Conservation (phyloP, 2,888 invertebrate genomes). For the Drosophila tripunctata region DNA sequence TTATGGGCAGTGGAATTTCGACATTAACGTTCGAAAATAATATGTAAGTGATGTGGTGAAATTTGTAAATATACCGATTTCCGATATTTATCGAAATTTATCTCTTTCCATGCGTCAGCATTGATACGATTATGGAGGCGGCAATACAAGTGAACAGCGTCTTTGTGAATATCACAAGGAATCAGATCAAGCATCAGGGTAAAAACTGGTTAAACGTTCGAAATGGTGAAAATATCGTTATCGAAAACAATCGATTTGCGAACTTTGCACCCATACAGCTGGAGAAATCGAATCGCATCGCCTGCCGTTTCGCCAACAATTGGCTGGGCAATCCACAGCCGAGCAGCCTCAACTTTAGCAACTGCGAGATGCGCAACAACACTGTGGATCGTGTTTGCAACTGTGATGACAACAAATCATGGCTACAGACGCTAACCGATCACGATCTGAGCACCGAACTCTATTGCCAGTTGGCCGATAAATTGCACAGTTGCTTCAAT, state of each 20-base stretch:
- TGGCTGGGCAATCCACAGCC: constrained; percentile 73
- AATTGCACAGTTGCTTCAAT: constrained; percentile 80
- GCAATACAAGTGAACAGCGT: constrained; percentile 81
- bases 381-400: constrained; percentile 76
- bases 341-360: constrained; percentile 81
- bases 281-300: constrained; percentile 60
- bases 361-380: constrained; percentile 79
- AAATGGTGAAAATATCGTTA: constrained; percentile 76
- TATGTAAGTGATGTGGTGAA: constrained; percentile 78
- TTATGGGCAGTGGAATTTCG: constrained; percentile 82
- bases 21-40: constrained; percentile 79
- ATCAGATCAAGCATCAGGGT: constrained; percentile 75
- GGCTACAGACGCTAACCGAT: constrained; percentile 75
- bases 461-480: constrained; percentile 77
- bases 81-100: neutral
- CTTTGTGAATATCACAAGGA: constrained; percentile 76
- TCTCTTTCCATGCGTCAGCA: constrained; percentile 59
- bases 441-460: constrained; percentile 81
- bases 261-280: constrained; percentile 75
- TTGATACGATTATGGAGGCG: constrained; percentile 78
- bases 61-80: neutral
- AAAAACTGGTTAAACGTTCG: constrained; percentile 80
- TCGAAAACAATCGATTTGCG: constrained; percentile 80
- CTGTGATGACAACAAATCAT: constrained; percentile 73
- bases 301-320: constrained; percentile 82